phyloP scores from a whole-genome alignment of 1,140 invertebrate genomes.

The Galleria mellonella region DNA sequence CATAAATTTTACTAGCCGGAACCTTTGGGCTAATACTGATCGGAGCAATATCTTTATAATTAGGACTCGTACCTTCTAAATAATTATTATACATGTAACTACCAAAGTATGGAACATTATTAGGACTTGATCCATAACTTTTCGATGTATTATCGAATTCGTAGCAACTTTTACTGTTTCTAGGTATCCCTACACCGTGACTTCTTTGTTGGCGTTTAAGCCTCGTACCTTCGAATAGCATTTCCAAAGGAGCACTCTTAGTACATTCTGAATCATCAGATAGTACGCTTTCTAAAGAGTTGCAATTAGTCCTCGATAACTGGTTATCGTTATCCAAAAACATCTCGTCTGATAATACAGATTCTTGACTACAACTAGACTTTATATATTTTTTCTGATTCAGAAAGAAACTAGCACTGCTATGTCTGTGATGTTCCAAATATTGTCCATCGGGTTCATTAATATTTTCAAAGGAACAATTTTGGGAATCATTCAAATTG shows the following conservation, averaged over 20 bases:
- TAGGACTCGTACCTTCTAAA: constrained; percentile 39
- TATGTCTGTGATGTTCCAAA: constrained; percentile 73
- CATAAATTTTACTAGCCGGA: constrained; percentile 44
- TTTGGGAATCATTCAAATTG: constrained; percentile 66
- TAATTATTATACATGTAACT: constrained; percentile 69
- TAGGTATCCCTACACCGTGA: constrained; percentile 41
- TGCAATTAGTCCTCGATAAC: constrained; percentile 76
- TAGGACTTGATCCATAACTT: constrained; percentile 77
- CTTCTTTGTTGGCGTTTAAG: constrained; percentile 41
- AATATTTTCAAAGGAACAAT: constrained; percentile 68
- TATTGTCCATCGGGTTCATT: constrained; percentile 60
- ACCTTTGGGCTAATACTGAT: constrained; percentile 26
- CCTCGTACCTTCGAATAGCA: constrained; percentile 76
- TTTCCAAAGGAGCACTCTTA: constrained; percentile 84
- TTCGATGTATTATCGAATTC: constrained; percentile 74
- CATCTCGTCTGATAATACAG: constrained; percentile 82
- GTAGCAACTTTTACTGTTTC: constrained; percentile 69
- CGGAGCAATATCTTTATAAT: constrained; percentile 23
- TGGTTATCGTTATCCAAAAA: constrained; percentile 76
- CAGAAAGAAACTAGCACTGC: constrained; percentile 80
- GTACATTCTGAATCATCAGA: constrained; percentile 86
- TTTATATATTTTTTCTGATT: constrained; percentile 76
- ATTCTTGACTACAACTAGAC: constrained; percentile 80
- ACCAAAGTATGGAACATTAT: constrained; percentile 60
- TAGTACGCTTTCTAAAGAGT: constrained; percentile 85